phyloP scores from a whole-genome alignment of 2,888 invertebrate species.

The Aelia acuminata region DNA sequence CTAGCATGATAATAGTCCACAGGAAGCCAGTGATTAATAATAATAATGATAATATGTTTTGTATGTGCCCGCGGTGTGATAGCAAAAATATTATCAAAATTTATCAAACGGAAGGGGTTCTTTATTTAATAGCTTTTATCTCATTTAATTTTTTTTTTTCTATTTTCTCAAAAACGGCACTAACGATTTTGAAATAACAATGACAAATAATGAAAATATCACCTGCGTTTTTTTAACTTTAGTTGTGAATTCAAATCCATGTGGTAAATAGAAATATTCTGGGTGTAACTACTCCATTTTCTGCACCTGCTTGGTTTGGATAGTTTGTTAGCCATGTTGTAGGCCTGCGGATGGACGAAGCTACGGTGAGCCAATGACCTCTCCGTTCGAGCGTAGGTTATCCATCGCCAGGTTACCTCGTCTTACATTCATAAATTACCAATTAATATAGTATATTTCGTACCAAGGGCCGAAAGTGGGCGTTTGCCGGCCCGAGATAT shows the following conservation, averaged over 20 bases:
- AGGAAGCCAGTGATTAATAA: too few species aligned
- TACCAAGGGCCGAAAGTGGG: too few species aligned
- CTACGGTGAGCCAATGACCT: neutral
- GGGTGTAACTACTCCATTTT: neutral
- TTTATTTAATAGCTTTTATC: too few species aligned
- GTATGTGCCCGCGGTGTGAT: too few species aligned
- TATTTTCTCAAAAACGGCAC: too few species aligned
- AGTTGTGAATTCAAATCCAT: neutral
- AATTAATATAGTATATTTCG: neutral
- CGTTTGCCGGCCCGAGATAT: too few species aligned
- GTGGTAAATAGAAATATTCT: neutral
- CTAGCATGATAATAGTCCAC: too few species aligned
- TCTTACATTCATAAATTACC: neutral
- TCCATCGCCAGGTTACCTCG: neutral
- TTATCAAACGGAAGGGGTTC: too few species aligned
- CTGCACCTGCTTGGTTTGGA: neutral
- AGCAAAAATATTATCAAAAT: too few species aligned
- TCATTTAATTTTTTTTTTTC: too few species aligned
- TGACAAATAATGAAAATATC: neutral
- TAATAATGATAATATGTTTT: too few species aligned
- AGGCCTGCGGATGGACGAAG: neutral
- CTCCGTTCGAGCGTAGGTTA: neutral
- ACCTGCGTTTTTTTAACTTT: neutral
- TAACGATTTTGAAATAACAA: too few species aligned
- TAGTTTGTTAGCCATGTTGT: neutral